Evolutionary conservation across 2,797 vertebrate species (phyloP), one percentile per base, ranked within the genome.

Genomic region (Triplophysa bombifrons): DNA sequence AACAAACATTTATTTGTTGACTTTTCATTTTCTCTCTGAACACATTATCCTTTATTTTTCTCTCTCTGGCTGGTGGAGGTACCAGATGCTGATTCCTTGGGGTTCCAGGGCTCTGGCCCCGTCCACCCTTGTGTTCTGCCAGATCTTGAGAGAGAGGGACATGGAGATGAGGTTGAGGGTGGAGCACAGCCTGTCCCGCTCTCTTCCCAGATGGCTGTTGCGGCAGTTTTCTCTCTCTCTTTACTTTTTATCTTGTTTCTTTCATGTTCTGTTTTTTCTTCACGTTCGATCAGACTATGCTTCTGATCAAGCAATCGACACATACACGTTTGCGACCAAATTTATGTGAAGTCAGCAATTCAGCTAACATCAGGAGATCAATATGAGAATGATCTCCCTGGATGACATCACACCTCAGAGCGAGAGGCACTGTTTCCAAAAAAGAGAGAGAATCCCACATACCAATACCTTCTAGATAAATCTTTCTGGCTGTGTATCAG

Each of bases 121-220:
- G 51, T 81, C 71, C 60, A 71, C 60, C 63, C 78, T 81, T 73
- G 41, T 66, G 75, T 46, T 14, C 70, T 74, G 71, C 76, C 70
- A 74, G 67, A 74, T 44, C 66, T 66, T 25, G 19, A 69, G 75
- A 68, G 46, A 70, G 72, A 73, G 67, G 56, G 67, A 72, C 51
- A 41, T 56, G n/a, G 50, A 65, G 58, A 69, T 68, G 68, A 53
- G 74, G 80, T 38, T 78, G 58, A 70, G 66, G 66, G 65, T 73
- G 46, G 67, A 82, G 75, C 74, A 78, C 74, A 72, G 86, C 72
- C 79, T 76, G 74, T 81, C 73, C 72, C 74, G 68, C 82, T 74
- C 82, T 81, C 25, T 34, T 83, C 84, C 71, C 84, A 85, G 86
- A 85, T 85, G 84, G 84, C 79, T 77, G 44, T 72, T 84, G 80